Evolutionary conservation across 2,113 vertebrate species (phyloP).

Genomic region (Clarias batrachus): DNA sequence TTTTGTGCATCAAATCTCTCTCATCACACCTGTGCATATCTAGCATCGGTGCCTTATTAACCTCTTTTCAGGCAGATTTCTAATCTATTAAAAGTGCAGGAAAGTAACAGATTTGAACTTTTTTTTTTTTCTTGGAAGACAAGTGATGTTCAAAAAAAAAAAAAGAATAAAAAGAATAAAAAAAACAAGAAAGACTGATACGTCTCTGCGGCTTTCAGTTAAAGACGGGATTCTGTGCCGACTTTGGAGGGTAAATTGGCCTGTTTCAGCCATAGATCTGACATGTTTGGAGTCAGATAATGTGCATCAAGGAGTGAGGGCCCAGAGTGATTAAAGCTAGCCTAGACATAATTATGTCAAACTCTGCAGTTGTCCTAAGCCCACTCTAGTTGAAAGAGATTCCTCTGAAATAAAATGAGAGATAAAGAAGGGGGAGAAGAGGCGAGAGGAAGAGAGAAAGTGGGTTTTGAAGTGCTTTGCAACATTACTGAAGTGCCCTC

Average conservation of each 20-base stretch:
- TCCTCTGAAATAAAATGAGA: constrained; percentile 64
- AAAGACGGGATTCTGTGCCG: constrained; percentile 58
- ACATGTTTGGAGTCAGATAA: constrained; percentile 75
- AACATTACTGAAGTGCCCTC: constrained; percentile 63
- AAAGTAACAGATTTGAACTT: constrained; percentile 48
- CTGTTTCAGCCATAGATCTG: constrained; percentile 65
- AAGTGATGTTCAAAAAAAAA: constrained; percentile 46
- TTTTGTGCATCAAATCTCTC: constrained; percentile 27
- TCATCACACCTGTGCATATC: constrained; percentile 30
- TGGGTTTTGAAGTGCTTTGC: constrained; percentile 67
- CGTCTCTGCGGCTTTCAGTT: constrained; percentile 52
- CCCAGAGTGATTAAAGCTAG: constrained; percentile 76
- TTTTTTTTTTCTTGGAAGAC: constrained; percentile 47
- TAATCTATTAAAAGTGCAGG: constrained; percentile 50
- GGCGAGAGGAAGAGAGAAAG: constrained; percentile 50
- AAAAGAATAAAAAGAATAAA: constrained; percentile 24
- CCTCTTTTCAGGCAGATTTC: constrained; percentile 43
- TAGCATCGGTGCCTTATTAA: constrained; percentile 47
- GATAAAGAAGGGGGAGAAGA: constrained; percentile 50
- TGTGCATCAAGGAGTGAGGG: constrained; percentile 70
- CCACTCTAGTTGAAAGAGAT: constrained; percentile 76
- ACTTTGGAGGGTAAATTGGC: constrained; percentile 71
- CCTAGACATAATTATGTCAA: constrained; percentile 74
- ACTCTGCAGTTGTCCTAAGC: constrained; percentile 70
- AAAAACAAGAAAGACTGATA: constrained; percentile 47